Evolutionary conservation across 2,113 vertebrate species (phyloP), one percentile per base, ranked within the genome.

Genomic region (Platysternon megacephalum): DNA sequence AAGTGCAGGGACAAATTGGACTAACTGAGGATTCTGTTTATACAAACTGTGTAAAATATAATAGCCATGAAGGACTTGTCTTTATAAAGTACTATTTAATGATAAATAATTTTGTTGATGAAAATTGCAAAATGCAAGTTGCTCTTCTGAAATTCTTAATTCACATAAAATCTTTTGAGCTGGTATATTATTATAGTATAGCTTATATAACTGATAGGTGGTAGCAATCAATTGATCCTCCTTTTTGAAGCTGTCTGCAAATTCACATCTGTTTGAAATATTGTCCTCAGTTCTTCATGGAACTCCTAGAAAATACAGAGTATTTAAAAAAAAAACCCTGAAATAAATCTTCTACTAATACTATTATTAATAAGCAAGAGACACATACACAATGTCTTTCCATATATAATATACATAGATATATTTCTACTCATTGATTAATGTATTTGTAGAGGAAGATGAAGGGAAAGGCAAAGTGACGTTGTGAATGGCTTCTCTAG

Each of bases 221-320:
- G 96, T 96, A 97, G 94, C 91, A 95, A 79, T 95, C 93, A 74
- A 89, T 88, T 93, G 78, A 96, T 65, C 56, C 93, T 95, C 80
- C 61, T 80, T 81, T 53, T 85, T 56, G 35, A 68, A 83, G 26
- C 58, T 58, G 29, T n/a, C 65, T 89, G 61, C 26, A 56, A 58
- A 53, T 72, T 56, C 22, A 61, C 78, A 79, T 86, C 48, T 52
- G 46, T n/a, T 35, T 16, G 48, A 72, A 72, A 8, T 53, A 29
- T 48, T 29, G 51, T 55, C 80, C 28, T 74, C 68, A 7, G 14
- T 72, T 72, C 21, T 82, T 82, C 28, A 44, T 24, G n/a, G 48
- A 53, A 16, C 55, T 49, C 49, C 55, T 74, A 52, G 42, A 96
- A 94, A 94, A 55, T 48, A 55, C 94, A 90, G 2, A 84, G 35